Conservation (phyloP, 1,140 invertebrate species). For the Solen grandis region DNA sequence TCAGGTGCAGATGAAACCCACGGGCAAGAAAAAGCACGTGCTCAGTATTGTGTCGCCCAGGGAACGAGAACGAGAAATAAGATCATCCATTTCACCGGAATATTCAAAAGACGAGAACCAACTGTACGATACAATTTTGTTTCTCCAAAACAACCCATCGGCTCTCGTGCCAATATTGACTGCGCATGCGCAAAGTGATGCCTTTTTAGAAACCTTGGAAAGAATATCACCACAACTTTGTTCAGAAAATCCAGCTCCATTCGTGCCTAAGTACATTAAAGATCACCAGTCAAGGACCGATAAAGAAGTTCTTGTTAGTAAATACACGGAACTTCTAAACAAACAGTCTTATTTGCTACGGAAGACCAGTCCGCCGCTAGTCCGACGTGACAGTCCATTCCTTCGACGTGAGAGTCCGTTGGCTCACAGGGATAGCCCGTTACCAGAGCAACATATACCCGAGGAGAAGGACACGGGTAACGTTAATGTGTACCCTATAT, state of each 20-base stretch:
- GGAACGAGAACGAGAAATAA: not conserved
- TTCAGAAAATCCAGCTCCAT: not conserved
- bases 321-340: slow-evolving; percentile 23
- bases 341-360: slow-evolving; percentile 2
- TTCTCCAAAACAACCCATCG: slow-evolving; percentile 52
- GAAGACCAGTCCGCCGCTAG: not conserved
- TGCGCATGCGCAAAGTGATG: slow-evolving; percentile 53
- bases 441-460: too few relatives aligned
- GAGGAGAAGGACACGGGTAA: too few relatives aligned
- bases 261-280: slow-evolving; percentile 14
- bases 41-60: not conserved
- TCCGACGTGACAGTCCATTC: not conserved
- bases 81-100: not conserved
- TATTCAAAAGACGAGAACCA: slow-evolving; percentile 51
- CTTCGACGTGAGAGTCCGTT: slow-evolving; percentile 17
- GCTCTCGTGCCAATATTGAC: slow-evolving; percentile 45
- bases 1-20: not conserved
- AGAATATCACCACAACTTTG: slow-evolving; percentile 22
- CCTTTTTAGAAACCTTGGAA: slow-evolving; percentile 45
- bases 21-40: slow-evolving; percentile 6
- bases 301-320: slow-evolving; percentile 24
- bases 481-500: too few relatives aligned
- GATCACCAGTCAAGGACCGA: slow-evolving; percentile 10
- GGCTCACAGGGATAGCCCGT: not conserved
- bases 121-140: slow-evolving; percentile 44